These are phyloP conservation scores for Diplodus sargus DNA, from an alignment of 2,797 vertebrate genomes.

Conservation along the genomic window DNA sequence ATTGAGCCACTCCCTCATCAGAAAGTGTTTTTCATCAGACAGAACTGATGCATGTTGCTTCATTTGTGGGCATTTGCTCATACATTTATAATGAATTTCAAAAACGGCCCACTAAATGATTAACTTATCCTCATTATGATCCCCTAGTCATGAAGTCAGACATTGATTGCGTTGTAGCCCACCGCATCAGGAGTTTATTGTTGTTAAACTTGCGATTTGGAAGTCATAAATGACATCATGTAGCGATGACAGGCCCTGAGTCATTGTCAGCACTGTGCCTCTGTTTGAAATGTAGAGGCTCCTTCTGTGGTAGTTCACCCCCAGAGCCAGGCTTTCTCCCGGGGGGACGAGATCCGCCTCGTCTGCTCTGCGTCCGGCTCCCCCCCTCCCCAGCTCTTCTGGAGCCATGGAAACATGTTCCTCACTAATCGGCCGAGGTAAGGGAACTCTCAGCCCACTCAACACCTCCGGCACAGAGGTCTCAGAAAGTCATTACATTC, in stretches of 20 bases:
- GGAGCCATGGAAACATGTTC: conserved; percentile 87
- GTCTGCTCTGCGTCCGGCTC: conserved; percentile 89
- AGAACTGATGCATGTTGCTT: conserved; percentile 55
- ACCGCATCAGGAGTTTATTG: conserved; percentile 40
- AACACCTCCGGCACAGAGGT: conserved; percentile 70
- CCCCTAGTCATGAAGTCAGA: conserved; percentile 56
- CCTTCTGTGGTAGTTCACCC: conserved; percentile 87
- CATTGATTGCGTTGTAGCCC: conserved; percentile 9
- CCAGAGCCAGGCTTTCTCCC: conserved; percentile 83
- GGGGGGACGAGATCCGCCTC: conserved; percentile 87
- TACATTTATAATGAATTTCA: conserved; percentile 50
- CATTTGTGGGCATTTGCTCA: conserved; percentile 38
- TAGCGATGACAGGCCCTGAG: conserved; percentile 46
- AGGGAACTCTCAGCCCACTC: conserved; percentile 75
- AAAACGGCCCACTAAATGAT: conserved; percentile 55
- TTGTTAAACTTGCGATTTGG: conserved; percentile 53
- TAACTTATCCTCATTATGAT: conserved; percentile 34
- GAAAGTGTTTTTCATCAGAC: conserved; percentile 65
- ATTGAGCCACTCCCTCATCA: conserved; percentile 66
- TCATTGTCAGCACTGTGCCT: conserved; percentile 50
- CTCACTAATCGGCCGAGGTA: conserved; percentile 88
- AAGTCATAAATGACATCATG: conserved; percentile 70
- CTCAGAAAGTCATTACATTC: conserved; percentile 63
- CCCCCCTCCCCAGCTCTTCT: conserved; percentile 85
- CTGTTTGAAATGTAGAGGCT: conserved; percentile 83